Conservation (phyloP, 2,888 invertebrate species). For the Panopea generosa region DNA sequence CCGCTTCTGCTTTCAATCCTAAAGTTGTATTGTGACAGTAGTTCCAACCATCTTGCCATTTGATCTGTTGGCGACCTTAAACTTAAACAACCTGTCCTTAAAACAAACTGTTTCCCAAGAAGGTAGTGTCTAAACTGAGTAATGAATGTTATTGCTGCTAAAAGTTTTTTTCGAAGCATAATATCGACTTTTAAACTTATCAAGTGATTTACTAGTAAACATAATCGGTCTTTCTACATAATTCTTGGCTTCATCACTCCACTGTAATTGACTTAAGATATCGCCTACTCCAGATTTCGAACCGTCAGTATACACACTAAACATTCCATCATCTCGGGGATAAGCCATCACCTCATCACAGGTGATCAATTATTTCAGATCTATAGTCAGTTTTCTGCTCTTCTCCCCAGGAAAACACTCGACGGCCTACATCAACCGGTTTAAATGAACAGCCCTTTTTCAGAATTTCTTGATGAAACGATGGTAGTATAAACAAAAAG, state of each 20-base stretch:
- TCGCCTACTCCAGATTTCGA: constrained; percentile 32
- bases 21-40: constrained; percentile 28
- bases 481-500: constrained; percentile 50
- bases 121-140: constrained; percentile 47
- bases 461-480: constrained; percentile 47
- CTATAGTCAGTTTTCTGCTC: constrained; percentile 34
- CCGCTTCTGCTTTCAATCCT: constrained; percentile 34
- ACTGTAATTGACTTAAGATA: constrained; percentile 39
- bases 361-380: constrained; percentile 26
- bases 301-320: constrained; percentile 29
- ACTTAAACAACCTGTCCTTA: constrained; percentile 28
- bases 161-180: constrained; percentile 48
- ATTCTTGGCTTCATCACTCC: constrained; percentile 7
- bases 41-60: constrained; percentile 24
- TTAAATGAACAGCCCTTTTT: constrained; percentile 25
- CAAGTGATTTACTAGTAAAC: constrained; percentile 44
- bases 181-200: constrained; percentile 38
- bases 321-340: constrained; percentile 22
- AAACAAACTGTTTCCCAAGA: constrained; percentile 25
- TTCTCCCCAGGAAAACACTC: constrained; percentile 38
- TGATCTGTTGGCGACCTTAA: neutral
- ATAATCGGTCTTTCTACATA: constrained; percentile 34
- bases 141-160: constrained; percentile 46
- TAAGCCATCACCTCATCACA: constrained; percentile 42
- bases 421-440: constrained; percentile 33